phyloP scores from a whole-genome alignment of 2,888 invertebrate genomes.

The Aphodius sticticus region DNA sequence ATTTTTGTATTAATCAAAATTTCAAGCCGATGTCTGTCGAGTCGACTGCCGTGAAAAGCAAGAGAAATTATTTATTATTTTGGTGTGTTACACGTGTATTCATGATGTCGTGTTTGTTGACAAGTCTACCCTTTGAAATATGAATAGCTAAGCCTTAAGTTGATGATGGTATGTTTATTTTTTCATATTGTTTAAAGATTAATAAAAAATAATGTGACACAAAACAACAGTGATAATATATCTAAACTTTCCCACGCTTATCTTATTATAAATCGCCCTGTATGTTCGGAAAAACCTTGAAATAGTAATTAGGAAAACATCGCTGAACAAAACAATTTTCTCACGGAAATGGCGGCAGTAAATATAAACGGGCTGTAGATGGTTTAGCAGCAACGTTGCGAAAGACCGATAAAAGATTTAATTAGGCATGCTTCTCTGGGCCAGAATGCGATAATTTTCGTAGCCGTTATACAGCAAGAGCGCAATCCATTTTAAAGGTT shows the following conservation, averaged over 20 bases:
- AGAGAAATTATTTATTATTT: not conserved
- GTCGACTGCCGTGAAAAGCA: not conserved
- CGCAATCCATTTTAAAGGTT: not conserved
- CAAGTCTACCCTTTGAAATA: not conserved
- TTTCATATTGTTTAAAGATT: not conserved
- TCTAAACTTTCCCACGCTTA: not conserved
- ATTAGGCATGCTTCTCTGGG: not conserved
- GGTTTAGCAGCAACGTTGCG: not conserved
- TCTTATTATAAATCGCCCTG: not conserved
- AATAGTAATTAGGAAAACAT: not conserved
- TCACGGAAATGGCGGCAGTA: not conserved
- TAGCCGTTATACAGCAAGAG: not conserved
- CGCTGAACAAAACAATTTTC: not conserved
- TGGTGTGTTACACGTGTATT: not conserved
- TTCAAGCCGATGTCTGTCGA: not conserved
- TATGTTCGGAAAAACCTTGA: not conserved
- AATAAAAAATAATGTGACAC: too few relatives aligned
- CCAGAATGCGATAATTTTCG: not conserved
- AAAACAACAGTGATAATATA: too few relatives aligned
- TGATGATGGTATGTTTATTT: not conserved
- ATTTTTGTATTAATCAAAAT: not conserved
- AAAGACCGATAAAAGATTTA: not conserved
- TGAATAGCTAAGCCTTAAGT: not conserved
- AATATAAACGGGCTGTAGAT: not conserved
- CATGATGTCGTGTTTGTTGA: not conserved